Conservation (phyloP, 2,113 vertebrate species). For the Peromyscus californicus region DNA sequence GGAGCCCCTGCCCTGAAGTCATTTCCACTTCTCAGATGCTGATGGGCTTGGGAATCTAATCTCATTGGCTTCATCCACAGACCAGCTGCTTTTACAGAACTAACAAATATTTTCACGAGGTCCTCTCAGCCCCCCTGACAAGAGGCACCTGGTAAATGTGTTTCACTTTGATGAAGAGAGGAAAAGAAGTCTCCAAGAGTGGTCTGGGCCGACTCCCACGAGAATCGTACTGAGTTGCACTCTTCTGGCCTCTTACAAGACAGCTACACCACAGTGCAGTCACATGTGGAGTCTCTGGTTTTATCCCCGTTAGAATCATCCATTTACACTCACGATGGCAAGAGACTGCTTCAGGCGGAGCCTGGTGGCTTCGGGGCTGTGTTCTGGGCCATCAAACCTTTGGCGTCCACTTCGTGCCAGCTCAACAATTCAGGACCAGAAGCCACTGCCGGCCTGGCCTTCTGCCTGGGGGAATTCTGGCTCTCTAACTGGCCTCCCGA, state of each 20-base stretch:
- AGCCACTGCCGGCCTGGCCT: background rate
- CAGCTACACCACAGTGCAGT: rapidly evolving
- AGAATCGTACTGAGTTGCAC: background rate
- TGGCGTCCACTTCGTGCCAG: background rate
- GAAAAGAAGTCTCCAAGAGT: background rate
- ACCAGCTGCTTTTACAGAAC: background rate
- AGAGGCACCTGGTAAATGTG: background rate
- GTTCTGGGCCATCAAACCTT: background rate
- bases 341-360: background rate
- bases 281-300: rapidly evolving
- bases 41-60: background rate
- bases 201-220: background rate
- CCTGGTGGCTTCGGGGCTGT: background rate
- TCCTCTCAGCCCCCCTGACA: too few species aligned
- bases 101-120: background rate
- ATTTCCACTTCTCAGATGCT: background rate
- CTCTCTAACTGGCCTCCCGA: background rate
- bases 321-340: background rate
- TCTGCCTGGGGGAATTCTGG: background rate
- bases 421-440: background rate
- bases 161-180: background rate
- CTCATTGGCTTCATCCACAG: background rate
- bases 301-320: background rate
- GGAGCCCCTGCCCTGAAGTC: background rate
- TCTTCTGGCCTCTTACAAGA: background rate